Evolutionary conservation across 2,888 invertebrate species (phyloP).

Genomic region (Pasiphila rectangulata): DNA sequence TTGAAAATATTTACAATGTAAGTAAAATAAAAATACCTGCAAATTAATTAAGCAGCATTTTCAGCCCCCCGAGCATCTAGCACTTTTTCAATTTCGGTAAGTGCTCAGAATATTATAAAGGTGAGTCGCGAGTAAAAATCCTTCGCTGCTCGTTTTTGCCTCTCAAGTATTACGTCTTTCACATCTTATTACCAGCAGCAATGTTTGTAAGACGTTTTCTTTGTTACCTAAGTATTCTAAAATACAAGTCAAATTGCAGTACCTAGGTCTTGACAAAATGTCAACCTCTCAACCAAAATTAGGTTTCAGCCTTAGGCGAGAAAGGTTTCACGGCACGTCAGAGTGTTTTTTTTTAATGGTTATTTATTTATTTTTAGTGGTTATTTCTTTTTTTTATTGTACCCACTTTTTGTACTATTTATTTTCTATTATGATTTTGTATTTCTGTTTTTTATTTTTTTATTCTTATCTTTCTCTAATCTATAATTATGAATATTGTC

Average conservation of each 20-base stretch:
- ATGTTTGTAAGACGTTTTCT: not conserved
- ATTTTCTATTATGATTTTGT: too few species aligned
- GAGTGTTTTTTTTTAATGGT: constrained; percentile 14
- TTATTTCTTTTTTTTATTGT: too few species aligned
- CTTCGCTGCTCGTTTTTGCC: constrained; percentile 31
- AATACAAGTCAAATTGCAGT: too few species aligned
- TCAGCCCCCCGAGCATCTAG: constrained; percentile 4
- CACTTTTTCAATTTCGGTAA: constrained; percentile 29
- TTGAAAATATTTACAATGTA: too few species aligned
- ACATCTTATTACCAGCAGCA: constrained; percentile 16
- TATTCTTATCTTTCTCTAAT: too few species aligned
- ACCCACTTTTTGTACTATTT: too few species aligned
- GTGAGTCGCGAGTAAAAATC: constrained; percentile 21
- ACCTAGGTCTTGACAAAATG: too few species aligned
- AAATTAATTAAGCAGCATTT: constrained; percentile 5
- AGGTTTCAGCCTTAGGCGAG: too few species aligned
- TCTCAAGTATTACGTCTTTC: constrained; percentile 29
- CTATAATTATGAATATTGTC: too few species aligned
- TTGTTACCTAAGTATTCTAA: not conserved
- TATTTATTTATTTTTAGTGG: constrained; percentile 12
- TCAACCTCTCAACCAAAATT: too few species aligned
- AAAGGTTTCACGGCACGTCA: too few species aligned
- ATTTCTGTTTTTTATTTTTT: too few species aligned
- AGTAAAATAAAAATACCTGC: not conserved
- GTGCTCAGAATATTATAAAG: constrained; percentile 25